phyloP scores from a whole-genome alignment of 2,888 invertebrate species.

The Zygothrica quintamaculata region DNA sequence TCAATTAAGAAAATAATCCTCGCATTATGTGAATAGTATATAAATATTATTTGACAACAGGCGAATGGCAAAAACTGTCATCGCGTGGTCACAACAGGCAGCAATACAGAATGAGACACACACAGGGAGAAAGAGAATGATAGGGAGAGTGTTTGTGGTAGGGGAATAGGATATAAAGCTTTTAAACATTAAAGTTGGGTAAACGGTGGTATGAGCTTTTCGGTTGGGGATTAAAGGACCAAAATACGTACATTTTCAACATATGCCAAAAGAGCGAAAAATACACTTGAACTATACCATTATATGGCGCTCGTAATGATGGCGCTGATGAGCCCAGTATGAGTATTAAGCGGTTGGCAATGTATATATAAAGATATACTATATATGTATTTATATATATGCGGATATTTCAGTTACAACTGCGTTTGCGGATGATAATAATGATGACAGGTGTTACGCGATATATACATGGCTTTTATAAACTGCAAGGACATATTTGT shows the following conservation, averaged over 20 bases:
- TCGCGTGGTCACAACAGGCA: slow-evolving; percentile 50
- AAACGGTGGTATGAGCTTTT: slow-evolving; percentile 13
- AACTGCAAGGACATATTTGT: slow-evolving; percentile 21
- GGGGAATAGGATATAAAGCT: too few species aligned
- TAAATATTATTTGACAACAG: slow-evolving; percentile 69
- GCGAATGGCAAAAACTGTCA: slow-evolving; percentile 48
- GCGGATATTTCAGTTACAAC: slow-evolving; percentile 1
- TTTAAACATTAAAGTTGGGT: too few species aligned
- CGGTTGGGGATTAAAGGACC: slow-evolving; percentile 50
- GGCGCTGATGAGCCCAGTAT: slow-evolving; percentile 36
- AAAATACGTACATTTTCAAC: slow-evolving; percentile 59
- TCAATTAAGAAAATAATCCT: slow-evolving; percentile 76
- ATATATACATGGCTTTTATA: slow-evolving; percentile 50
- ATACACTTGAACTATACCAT: slow-evolving; percentile 35
- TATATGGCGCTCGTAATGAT: slow-evolving; percentile 56
- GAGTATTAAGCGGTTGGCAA: slow-evolving; percentile 10
- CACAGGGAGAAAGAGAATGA: not conserved
- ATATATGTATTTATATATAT: slow-evolving; percentile 4
- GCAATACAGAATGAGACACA: too few species aligned
- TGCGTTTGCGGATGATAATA: slow-evolving; percentile 27
- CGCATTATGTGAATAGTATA: slow-evolving; percentile 67
- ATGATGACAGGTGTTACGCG: slow-evolving; percentile 54
- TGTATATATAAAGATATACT: slow-evolving; percentile 15
- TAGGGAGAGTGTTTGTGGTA: not conserved
- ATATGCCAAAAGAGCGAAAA: slow-evolving; percentile 58